Evolutionary conservation across 2,113 vertebrate genomes (phyloP), one percentile per base, ranked within the genome.

Genomic region (Apeltes quadracus): DNA sequence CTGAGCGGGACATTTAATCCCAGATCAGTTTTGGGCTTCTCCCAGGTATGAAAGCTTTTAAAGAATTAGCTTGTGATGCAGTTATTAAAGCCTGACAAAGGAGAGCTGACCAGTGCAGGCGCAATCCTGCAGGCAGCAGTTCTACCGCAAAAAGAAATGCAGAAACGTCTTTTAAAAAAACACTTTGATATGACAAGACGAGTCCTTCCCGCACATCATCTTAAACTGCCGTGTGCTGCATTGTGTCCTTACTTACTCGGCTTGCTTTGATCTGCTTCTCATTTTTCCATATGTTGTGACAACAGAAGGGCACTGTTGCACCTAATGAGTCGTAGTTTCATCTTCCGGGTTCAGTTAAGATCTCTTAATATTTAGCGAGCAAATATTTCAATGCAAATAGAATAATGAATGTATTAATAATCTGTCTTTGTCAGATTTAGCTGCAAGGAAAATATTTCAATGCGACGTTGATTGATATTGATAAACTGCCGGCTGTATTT

Each of bases 1-100:
- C 73, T 77, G 57, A 84, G 84, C 81, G 59, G 83, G 41, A 70
- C 66, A 48, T 80, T 72, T 78, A 82, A 83, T 83, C 76, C 69
- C 51, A n/a, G n/a, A n/a, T n/a, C 72, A 25, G 66, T 53, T 81
- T 79, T 72, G 5, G 39, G 41, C 25, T 15, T 66, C 58, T 75
- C 38, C 7, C 53, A 75, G 79, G 61, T 69, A 63, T 53, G 43
- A 41, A 51, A 41, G 22, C 12, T 18, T 29, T 55, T 51, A 7
- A 55, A 27, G n/a, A 38, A 59, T 70, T 62, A 29, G 32, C 20
- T 34, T n/a, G 38, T 7, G 20, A 69, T 41, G 12, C 51, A 76
- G 68, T 34, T 13, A 14, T 4, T 38, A 18, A 15, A 23, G 36
- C 16, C 29, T 59, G 3, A n/a, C 16, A 15, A 50, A 41, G 64